These are phyloP conservation scores for Drosophila macrospina DNA, from an alignment of 2,888 invertebrate genomes.

Conservation along the genomic window DNA sequence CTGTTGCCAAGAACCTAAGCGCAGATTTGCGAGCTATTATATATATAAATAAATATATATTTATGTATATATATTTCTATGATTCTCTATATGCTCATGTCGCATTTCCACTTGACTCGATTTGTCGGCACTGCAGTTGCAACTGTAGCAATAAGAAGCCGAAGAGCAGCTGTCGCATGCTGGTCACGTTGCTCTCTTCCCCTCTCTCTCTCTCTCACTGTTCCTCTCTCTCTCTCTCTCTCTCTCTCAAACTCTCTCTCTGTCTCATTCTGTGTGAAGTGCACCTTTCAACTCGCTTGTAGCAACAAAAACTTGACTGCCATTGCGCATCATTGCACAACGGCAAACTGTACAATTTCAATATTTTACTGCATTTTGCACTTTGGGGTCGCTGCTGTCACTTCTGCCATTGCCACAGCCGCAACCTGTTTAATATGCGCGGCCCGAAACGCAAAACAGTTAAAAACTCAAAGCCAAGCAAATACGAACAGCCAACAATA, in stretches of 20 bases:
- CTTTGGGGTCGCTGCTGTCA: slow-evolving; percentile 48
- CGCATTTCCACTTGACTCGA: slow-evolving; percentile 46
- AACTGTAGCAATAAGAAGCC: slow-evolving; percentile 13
- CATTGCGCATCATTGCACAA: slow-evolving; percentile 71
- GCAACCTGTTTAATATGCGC: slow-evolving; percentile 50
- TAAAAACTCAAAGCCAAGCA: slow-evolving; percentile 45
- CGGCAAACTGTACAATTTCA: slow-evolving; percentile 69
- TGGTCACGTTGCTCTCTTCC: slow-evolving; percentile 64
- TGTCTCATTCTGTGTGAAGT: slow-evolving; percentile 19
- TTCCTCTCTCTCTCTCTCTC: background rate
- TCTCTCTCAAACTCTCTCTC: slow-evolving; percentile 1
- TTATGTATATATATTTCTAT: slow-evolving; percentile 13
- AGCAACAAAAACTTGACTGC: slow-evolving; percentile 51
- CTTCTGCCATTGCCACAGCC: slow-evolving; percentile 23
- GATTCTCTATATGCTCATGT: slow-evolving; percentile 34
- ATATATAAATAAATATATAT: too few relatives aligned
- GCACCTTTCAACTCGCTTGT: slow-evolving; percentile 59
- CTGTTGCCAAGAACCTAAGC: background rate
- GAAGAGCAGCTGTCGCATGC: slow-evolving; percentile 54
- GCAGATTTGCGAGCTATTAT: too few relatives aligned
- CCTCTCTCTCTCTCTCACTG: background rate
- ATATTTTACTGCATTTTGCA: slow-evolving; percentile 76
- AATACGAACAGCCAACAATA: slow-evolving; percentile 32
- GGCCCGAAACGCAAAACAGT: slow-evolving; percentile 38
- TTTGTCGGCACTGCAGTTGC: slow-evolving; percentile 36